Conservation (phyloP, 2,888 invertebrate genomes). For the Nasonia oneida region DNA sequence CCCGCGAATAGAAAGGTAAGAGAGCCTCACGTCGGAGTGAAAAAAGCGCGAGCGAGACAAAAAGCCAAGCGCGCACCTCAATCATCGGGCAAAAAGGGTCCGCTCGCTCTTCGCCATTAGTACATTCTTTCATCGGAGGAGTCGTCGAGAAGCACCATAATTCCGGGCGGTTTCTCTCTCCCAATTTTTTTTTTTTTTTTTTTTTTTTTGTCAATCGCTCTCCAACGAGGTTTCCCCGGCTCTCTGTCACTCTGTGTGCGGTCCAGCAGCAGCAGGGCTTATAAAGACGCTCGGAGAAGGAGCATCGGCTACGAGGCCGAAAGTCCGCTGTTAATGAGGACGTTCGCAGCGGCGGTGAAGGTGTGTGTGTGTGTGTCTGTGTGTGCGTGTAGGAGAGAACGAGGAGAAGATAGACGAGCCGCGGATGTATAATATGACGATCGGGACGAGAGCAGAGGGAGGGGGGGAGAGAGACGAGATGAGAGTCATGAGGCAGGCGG, state of each 20-base stretch:
- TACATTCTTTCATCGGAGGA: constrained; percentile 18
- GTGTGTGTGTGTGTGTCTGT: constrained; percentile 55
- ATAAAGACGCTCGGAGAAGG: constrained; percentile 28
- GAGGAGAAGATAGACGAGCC: constrained; percentile 52
- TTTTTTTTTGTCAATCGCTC: background rate
- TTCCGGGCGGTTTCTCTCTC: constrained; percentile 6
- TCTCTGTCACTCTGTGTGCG: constrained; percentile 23
- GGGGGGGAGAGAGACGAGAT: background rate
- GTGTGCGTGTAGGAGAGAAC: constrained; percentile 50
- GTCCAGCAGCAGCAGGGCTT: constrained; percentile 45
- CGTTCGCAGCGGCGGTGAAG: constrained; percentile 57
- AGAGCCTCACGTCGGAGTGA: background rate
- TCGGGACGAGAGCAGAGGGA: background rate
- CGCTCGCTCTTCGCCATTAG: background rate
- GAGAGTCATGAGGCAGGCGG: constrained; percentile 52
- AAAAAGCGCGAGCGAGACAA: background rate
- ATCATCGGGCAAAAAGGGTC: background rate
- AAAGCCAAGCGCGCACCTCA: background rate
- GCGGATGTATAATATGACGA: constrained; percentile 37
- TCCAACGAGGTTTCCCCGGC: constrained; percentile 19
- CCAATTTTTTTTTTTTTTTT: background rate
- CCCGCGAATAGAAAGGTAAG: background rate
- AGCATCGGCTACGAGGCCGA: background rate
- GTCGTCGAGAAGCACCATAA: background rate
- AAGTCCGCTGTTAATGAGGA: constrained; percentile 57